A percentile compares a stretch with the other conserved stretches of the same genome.
Evolutionary conservation across 2,888 invertebrate species (phyloP).

Genomic region (Epinotia brunnichana): DNA sequence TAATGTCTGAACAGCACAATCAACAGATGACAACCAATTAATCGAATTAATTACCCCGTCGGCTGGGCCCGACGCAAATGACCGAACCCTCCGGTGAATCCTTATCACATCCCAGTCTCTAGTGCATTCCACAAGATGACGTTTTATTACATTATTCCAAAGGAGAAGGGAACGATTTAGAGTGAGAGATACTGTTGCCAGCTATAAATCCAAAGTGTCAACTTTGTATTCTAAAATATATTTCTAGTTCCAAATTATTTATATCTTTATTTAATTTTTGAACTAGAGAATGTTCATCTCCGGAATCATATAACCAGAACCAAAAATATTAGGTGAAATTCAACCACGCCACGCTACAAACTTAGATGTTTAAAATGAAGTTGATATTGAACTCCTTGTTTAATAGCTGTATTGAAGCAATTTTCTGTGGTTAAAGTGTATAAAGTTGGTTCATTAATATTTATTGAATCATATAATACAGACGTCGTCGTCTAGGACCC

Average conservation of each 20-base stretch:
- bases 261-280: not conserved
- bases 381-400: not conserved
- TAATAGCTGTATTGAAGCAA: too few relatives aligned
- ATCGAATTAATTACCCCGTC: constrained; percentile 70
- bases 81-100: constrained; percentile 51
- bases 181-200: not conserved
- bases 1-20: constrained; percentile 72
- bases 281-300: not conserved
- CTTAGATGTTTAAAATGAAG: not conserved
- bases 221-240: not conserved
- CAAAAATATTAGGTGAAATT: not conserved
- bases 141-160: constrained; percentile 35
- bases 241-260: too few relatives aligned
- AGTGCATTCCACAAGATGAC: constrained; percentile 29
- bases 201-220: not conserved
- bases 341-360: not conserved
- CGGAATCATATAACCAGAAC: not conserved
- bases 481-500: too few relatives aligned
- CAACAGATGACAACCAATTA: constrained; percentile 79
- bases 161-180: not conserved
- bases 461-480: too few relatives aligned
- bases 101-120: constrained; percentile 48
- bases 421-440: too few relatives aligned
- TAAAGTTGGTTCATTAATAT: too few relatives aligned
- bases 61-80: constrained; percentile 45